Evolutionary conservation across 2,888 invertebrate genomes (phyloP), one percentile per base, ranked within the genome.

Genomic region (Therioaphis trifolii): DNA sequence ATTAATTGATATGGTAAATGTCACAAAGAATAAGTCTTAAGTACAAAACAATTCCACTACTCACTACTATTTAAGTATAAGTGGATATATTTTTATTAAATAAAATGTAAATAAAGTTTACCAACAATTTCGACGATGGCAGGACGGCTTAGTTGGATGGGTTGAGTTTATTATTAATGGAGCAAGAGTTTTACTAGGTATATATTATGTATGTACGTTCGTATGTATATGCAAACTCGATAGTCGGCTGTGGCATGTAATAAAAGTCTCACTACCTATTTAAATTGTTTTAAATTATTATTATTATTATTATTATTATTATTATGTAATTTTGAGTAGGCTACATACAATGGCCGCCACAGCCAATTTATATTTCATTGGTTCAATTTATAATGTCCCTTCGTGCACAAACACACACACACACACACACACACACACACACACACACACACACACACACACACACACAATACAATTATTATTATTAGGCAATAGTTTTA

Each of bases 361-460:
- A 35, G 14, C 72, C 80, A 82, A 82, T 82, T 82, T 82, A 82
- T 63, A 61, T 72, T 69, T 82, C 35, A 82, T 82, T 82, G 71
- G 80, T 72, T n/a, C 80, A 82, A 82, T 80, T 71, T 21, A 76
- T 18, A 52, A 52, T 58, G n/a, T 72, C n/a, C 29, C 72, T 27
- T 29, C 29, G 49, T 63, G 7, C 18, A 29, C 35, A 35, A 35
- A 35, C 35, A 35, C 35, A 35, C 35, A 35, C 7, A 35, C 35
- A 35, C 35, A 35, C 7, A 35, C 35, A 35, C 35, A 35, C 7
- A 35, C 35, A 35, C 18, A 29, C 35, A 35, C 3, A 35, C 35
- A 35, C 35, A 35, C 18, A 29, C 35, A 35, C 3, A 35, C 35
- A 35, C 35, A 35, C 18, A 29, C 35, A 35, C 3, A 35, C 35